Evolutionary conservation across 2,888 invertebrate species (phyloP), one percentile per base, ranked within the genome.

Genomic region (Drosophila borborema): DNA sequence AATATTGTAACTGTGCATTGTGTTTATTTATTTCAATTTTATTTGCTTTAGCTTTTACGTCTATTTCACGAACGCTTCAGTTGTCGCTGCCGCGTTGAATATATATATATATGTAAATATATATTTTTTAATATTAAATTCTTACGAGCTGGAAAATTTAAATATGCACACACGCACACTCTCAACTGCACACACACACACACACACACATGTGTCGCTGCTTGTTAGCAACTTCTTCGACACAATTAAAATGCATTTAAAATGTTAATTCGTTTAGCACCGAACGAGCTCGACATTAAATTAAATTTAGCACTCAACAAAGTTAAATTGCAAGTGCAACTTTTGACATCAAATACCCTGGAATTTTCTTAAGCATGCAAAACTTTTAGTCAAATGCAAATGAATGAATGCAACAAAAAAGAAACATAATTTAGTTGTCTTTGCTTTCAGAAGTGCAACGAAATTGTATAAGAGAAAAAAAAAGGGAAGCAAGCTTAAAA

Each of bases 171-270:
- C 23, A 38, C 34, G 14, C 45, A 16, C 53, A 31, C 46, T 1
- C 28, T 5, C 6, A 28, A 1, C 18, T 36, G 18, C 43, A 23
- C 43, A 18, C 46, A 16, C 36, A 45, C 40, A 12, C 20, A 14
- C 20, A 18, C 46, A 34, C 38, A 34, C 16, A 28, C n/a, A 36
- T 41, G 49, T 64, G 60, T 66, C 56, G 48, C 61, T 49, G 40
- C 61, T 73, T 62, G 58, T 72, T 72, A 62, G 14, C 56, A 72
- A 61, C 58, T 66, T 61, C 38, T 43, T 54, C 62, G 45, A 54
- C 78, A 77, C 72, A 78, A 78, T 78, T 72, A 75, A 75, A 79
- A 64, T 58, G 75, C 78, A 78, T 79, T 77, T 78, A 64, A 79
- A 72, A 79, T 75, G 75, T 75, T 79, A 78, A 75, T 78, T 78